phyloP scores from a whole-genome alignment of 2,113 vertebrate species.

The Burhinus oedicnemus region DNA sequence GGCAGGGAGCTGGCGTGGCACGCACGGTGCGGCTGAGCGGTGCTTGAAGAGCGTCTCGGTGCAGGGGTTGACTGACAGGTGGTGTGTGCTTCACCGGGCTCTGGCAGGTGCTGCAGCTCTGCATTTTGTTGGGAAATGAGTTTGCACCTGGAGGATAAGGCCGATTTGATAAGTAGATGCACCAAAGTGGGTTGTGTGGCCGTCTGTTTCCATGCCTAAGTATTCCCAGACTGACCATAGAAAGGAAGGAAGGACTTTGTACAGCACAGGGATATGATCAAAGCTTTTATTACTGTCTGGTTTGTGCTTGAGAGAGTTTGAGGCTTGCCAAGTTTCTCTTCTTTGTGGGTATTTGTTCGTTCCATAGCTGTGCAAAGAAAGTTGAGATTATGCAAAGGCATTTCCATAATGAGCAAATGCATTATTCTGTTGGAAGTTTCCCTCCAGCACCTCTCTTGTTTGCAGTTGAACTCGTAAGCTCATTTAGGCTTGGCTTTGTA shows the following conservation, averaged over 20 bases:
- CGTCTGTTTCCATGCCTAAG: neutral
- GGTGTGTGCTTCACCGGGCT: neutral
- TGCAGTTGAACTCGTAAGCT: conserved; percentile 9
- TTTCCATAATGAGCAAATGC: conserved; percentile 56
- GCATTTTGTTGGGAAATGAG: neutral
- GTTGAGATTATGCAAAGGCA: conserved; percentile 45
- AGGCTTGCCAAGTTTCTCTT: conserved; percentile 54
- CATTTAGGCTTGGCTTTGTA: conserved; percentile 1
- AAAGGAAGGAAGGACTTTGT: conserved; percentile 31
- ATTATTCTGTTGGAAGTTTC: conserved; percentile 51
- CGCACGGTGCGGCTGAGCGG: accelerated
- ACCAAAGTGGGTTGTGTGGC: neutral
- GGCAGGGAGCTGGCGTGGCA: neutral
- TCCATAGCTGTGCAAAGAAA: conserved; percentile 48
- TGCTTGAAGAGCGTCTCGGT: accelerated
- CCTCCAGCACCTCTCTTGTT: conserved; percentile 22
- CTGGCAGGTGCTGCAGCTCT: neutral
- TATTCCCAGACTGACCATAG: neutral
- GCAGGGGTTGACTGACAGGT: neutral
- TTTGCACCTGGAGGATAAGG: conserved; percentile 19
- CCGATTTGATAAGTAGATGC: neutral
- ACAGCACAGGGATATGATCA: conserved; percentile 30
- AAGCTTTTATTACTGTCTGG: conserved; percentile 50
- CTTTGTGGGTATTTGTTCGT: conserved; percentile 47
- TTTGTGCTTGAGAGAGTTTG: conserved; percentile 41